A percentile compares a stretch with the other conserved stretches of the same genome.
Evolutionary conservation across 2,113 vertebrate species (phyloP).

Genomic region (Delphinapterus leucas): DNA sequence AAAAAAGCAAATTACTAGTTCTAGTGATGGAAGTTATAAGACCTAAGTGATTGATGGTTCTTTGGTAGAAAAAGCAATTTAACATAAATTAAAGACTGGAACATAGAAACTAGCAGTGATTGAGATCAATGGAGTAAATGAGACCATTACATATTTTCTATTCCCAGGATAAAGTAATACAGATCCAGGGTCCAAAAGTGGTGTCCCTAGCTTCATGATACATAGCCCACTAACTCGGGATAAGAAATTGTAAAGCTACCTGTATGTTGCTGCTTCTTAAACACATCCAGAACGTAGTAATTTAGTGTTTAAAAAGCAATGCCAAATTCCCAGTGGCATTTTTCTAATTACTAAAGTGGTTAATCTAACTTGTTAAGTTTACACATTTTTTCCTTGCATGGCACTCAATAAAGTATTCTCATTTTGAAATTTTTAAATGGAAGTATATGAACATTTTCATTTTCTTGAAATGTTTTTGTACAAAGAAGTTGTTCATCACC

Average conservation of each 20-base stretch:
- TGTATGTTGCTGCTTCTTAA: neutral
- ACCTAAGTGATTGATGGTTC: neutral
- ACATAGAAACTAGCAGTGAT: neutral
- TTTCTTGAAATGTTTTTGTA: neutral
- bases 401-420: neutral
- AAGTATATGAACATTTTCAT: neutral
- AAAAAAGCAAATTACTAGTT: slow-evolving; percentile 6
- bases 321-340: neutral
- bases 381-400: neutral
- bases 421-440: slow-evolving; percentile 23
- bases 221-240: neutral
- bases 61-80: slow-evolving; percentile 42
- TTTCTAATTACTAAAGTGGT: neutral
- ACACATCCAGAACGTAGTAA: neutral
- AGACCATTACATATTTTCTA: neutral
- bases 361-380: neutral
- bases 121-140: neutral
- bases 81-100: neutral
- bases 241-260: neutral
- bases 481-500: neutral
- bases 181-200: neutral
- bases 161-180: neutral
- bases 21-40: neutral
- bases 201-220: neutral
- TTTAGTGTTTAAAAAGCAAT: neutral